Base-by-base conservation (phyloP, 2,113 vertebrate species). In the Lophotis ruficrista region DNA sequence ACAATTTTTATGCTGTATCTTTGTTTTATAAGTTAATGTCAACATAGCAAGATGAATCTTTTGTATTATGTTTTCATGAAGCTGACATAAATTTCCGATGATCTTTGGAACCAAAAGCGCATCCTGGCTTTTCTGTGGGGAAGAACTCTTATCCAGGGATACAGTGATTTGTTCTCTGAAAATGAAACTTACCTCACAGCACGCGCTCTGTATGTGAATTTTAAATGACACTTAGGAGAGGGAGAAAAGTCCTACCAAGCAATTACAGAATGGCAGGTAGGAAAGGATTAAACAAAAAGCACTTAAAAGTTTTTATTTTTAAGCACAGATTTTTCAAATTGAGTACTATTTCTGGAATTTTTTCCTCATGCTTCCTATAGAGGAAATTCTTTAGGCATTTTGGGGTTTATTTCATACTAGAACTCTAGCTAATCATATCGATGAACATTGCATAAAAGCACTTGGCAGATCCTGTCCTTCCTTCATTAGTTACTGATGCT, bases 191-290 rank as follows among this genome's bases (percentile, higher is more conserved):
- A 33, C 5, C 14, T 53, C 24, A 38, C 37, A 50, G 45, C 53
- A 15, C 2, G 0, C 5, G 2, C 12, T 57, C 17, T 37, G 14
- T 25, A 4, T 23, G 14, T 19, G 56, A 41, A 37, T 66, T 61
- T 45, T 70, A 61, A 83, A 47, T 38, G 8, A 38, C 11, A 4
- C 20, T 61, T 77, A 17, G 9, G 72, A 78, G 87, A 70, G 30
- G 51, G 28, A 83, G 41, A 50, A 23, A 11, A 45, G 65, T 58
- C 30, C 37, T 61, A 14, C 31, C 50, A 65, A 38, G n/a, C 60
- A 92, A 10, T 60, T 87, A 47, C 41, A 60, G 77, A 73, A 2
- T 37, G 17, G 20, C 28, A 72, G 37, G 50, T 37, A 31, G 58
- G 45, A 76, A 68, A 72, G 12, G 15, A 73, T 58, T 37, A 33